Percentiles rank a stretch among this genome's conserved stretches.
phyloP scores from a whole-genome alignment of 1,140 invertebrate genomes.

The Drosophila jambulina region DNA sequence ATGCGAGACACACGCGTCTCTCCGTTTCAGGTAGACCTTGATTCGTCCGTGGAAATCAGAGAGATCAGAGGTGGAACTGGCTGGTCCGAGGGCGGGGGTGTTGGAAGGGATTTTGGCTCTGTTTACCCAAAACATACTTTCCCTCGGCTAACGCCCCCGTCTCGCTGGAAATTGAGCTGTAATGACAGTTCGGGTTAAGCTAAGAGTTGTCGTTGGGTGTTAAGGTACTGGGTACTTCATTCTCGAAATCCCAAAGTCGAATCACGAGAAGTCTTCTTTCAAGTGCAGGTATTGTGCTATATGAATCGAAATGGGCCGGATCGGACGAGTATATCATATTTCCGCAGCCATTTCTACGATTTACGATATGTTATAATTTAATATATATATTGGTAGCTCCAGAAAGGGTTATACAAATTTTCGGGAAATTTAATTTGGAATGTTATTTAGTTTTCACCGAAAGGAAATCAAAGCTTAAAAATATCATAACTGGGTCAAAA shows the following conservation, averaged over 20 bases:
- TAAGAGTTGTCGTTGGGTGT: too few species aligned
- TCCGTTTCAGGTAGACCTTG: conserved; percentile 68
- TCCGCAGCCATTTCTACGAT: background rate
- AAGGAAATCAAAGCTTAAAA: too few species aligned
- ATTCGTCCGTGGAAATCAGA: conserved; percentile 56
- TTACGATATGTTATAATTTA: background rate
- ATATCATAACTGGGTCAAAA: too few species aligned
- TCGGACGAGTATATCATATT: background rate
- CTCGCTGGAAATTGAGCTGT: conserved; percentile 19
- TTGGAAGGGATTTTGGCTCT: conserved; percentile 45
- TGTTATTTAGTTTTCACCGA: too few species aligned
- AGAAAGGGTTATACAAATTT: too few species aligned
- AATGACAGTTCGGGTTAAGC: conserved; percentile 12
- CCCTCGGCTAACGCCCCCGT: conserved; percentile 48
- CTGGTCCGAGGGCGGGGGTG: conserved; percentile 29
- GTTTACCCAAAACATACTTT: conserved; percentile 77
- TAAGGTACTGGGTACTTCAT: background rate
- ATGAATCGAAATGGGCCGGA: too few species aligned
- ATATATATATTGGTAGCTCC: too few species aligned
- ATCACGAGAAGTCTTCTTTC: background rate
- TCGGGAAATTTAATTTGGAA: too few species aligned
- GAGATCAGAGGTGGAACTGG: conserved; percentile 43
- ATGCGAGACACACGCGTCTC: conserved; percentile 77
- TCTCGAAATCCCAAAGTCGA: background rate
- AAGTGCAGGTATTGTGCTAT: background rate